These are phyloP conservation scores for Cryptomyrus ogoouensis DNA, from an alignment of 2,113 vertebrate genomes.

Conservation along the genomic window DNA sequence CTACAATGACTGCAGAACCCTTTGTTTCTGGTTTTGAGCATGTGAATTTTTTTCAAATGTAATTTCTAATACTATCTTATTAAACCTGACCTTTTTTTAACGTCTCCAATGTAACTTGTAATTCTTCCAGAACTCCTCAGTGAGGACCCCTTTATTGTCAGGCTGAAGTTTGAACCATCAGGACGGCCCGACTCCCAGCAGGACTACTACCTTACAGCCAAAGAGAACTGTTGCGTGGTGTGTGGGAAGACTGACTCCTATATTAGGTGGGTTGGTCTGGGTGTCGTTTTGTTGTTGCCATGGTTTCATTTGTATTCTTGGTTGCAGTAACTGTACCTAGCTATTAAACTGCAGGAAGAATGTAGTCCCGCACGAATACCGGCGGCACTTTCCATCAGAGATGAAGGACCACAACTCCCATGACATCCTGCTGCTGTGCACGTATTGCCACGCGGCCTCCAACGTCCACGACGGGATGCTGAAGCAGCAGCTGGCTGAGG, in stretches of 20 bases:
- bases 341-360: slow-evolving; percentile 72
- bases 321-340: background rate
- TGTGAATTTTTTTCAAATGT: background rate
- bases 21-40: background rate
- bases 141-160: slow-evolving; percentile 84
- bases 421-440: slow-evolving; percentile 90
- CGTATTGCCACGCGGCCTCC: slow-evolving; percentile 84
- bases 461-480: slow-evolving; percentile 83
- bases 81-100: too few species aligned
- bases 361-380: slow-evolving; percentile 89
- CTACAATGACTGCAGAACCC: background rate
- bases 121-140: slow-evolving; percentile 73
- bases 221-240: slow-evolving; percentile 93
- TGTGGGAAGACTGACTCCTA: slow-evolving; percentile 92
- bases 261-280: slow-evolving; percentile 70
- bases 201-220: slow-evolving; percentile 91
- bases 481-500: slow-evolving; percentile 82
- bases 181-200: slow-evolving; percentile 88
- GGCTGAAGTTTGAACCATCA: slow-evolving; percentile 86
- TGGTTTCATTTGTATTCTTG: background rate
- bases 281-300: background rate
- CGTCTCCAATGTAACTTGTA: background rate
- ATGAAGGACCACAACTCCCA: slow-evolving; percentile 99
- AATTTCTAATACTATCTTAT: background rate
- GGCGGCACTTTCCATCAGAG: slow-evolving; percentile 87